Percentiles rank a stretch among this genome's conserved stretches.
These are phyloP conservation scores for Cremastinae sp. DNA, from an alignment of 2,888 invertebrate species.

Conservation along the genomic window DNA sequence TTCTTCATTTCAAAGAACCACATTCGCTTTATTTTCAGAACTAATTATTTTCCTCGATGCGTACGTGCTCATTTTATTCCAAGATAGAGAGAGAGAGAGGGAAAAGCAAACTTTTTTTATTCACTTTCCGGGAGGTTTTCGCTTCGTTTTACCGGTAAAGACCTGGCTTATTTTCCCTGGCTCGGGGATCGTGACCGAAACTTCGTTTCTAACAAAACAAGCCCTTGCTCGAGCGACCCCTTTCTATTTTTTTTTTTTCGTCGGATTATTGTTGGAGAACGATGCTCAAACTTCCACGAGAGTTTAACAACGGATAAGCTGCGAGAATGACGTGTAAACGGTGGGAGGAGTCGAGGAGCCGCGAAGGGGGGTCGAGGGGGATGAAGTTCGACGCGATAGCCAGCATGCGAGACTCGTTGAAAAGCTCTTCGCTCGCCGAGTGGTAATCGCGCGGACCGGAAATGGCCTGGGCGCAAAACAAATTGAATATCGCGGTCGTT, in stretches of 20 bases:
- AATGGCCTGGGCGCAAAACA: constrained; percentile 64
- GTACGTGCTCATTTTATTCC: neutral
- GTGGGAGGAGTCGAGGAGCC: neutral
- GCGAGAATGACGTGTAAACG: constrained; percentile 31
- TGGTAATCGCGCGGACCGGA: constrained; percentile 61
- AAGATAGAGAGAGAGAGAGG: neutral
- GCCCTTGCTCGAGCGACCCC: neutral
- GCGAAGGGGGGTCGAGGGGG: neutral
- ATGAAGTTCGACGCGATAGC: neutral
- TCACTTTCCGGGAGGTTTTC: neutral
- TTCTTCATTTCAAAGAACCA: too few relatives aligned
- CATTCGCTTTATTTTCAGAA: too few relatives aligned
- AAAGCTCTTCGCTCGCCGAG: constrained; percentile 39
- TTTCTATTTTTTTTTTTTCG: constrained; percentile 20
- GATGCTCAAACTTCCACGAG: constrained; percentile 25
- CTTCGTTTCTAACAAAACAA: constrained; percentile 14
- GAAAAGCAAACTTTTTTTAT: neutral
- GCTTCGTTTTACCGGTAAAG: neutral
- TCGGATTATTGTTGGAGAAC: constrained; percentile 8
- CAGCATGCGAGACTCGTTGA: constrained; percentile 22
- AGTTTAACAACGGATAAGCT: constrained; percentile 53
- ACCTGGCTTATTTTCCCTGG: constrained; percentile 29
- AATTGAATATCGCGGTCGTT: constrained; percentile 70
- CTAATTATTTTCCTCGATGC: too few relatives aligned
- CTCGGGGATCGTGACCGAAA: constrained; percentile 29